phyloP scores from a whole-genome alignment of 2,888 invertebrate species.

The Aporophyla nigra region DNA sequence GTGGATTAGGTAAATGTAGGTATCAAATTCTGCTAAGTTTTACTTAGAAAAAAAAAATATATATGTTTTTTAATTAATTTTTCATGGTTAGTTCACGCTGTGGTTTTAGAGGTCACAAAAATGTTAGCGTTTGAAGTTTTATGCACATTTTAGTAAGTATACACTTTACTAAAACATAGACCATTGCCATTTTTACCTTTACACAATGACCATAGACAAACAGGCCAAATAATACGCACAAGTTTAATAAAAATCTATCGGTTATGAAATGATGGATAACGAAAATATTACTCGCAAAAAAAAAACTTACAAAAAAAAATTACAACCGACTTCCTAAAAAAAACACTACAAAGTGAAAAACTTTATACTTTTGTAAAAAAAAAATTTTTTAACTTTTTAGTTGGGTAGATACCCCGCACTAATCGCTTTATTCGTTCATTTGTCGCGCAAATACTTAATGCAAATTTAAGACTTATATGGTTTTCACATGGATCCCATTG shows the following conservation, averaged over 20 bases:
- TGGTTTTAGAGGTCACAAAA: constrained; percentile 18
- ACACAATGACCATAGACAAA: neutral
- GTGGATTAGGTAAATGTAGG: constrained; percentile 57
- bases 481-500: too few relatives aligned
- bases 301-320: too few relatives aligned
- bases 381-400: too few relatives aligned
- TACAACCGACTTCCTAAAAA: too few relatives aligned
- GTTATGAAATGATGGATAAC: neutral
- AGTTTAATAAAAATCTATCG: neutral
- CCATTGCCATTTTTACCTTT: neutral
- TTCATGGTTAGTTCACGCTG: constrained; percentile 15
- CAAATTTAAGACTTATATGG: too few relatives aligned
- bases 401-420: too few relatives aligned
- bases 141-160: constrained; percentile 13
- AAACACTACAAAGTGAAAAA: too few relatives aligned
- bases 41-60: constrained; percentile 1
- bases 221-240: neutral
- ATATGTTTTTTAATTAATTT: neutral
- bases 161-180: neutral
- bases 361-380: too few relatives aligned
- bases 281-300: too few relatives aligned
- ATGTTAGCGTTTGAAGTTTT: constrained; percentile 16
- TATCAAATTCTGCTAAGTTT: constrained; percentile 67
- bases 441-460: too few relatives aligned
- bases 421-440: too few relatives aligned